These are phyloP conservation scores for Leptinotarsa texana DNA, from an alignment of 1,140 invertebrate genomes.

Conservation along the genomic window DNA sequence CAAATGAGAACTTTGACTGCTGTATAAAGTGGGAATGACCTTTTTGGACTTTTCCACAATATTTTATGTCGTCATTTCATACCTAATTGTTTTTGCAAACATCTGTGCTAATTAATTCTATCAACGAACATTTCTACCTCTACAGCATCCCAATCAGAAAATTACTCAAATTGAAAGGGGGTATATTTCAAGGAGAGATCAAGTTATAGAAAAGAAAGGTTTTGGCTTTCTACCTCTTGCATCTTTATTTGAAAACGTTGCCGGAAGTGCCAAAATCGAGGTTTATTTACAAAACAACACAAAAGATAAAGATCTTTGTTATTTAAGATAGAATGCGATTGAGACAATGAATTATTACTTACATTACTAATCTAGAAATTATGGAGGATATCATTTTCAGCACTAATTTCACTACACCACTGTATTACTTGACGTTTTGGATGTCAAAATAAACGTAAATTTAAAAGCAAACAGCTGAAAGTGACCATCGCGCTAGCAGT, in stretches of 20 bases:
- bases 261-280: too few relatives aligned
- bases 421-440: constrained; percentile 9
- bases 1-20: constrained; percentile 17
- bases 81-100: too few relatives aligned
- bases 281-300: neutral
- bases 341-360: constrained; percentile 32
- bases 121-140: too few relatives aligned
- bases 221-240: too few relatives aligned
- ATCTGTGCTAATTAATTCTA: too few relatives aligned
- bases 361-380: constrained; percentile 43
- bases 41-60: too few relatives aligned
- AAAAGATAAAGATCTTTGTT: constrained; percentile 1
- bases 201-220: too few relatives aligned
- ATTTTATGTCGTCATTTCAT: too few relatives aligned
- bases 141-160: neutral
- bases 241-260: too few relatives aligned
- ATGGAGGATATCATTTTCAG: constrained; percentile 41
- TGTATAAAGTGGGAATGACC: too few relatives aligned
- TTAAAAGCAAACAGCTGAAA: constrained; percentile 23
- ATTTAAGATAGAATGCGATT: neutral
- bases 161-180: too few relatives aligned
- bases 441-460: constrained; percentile 35
- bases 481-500: constrained; percentile 25
- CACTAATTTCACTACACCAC: constrained; percentile 11
- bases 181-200: too few relatives aligned